Base-by-base conservation (phyloP, 92 coral and sea anemone genomes). In the Scolanthus callimorphus region DNA sequence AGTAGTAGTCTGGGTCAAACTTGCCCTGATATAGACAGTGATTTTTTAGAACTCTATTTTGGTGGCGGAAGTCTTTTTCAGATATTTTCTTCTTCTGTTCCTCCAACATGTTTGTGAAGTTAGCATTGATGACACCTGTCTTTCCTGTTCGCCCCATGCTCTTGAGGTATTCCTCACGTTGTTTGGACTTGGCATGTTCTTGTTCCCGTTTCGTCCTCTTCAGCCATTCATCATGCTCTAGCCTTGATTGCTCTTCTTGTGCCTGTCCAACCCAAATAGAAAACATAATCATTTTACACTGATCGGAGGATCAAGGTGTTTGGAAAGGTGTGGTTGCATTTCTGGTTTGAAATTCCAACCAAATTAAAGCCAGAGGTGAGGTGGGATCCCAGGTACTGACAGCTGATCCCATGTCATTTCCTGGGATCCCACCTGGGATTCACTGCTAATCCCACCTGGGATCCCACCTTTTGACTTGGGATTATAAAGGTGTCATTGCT, bases 71-170 rank as follows among this genome's bases (percentile, higher is more conserved):
- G 71, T 94, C 99, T 51, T 77, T 77, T 62, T 86, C 92, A 31
- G 88, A 82, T 34, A 85, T 74, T 19, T 58, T 66, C 15, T 66
- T 67, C 53, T 94, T 84, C 31, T 90, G 82, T 44, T 88, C 99
- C 47, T 76, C 73, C 3, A 85, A 78, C 99, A 94, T 94, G 55
- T 89, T 63, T 3, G 89, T 85, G 57, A 84, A 94, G 37, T 89
- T 84, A 20, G 84, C 81, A 77, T 71, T 83, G 29, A 77, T 65
- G 51, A 78, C 79, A 2, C 89, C 88, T 9, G 64, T 65, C 39
- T 74, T 76, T 31, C 79, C 85, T 17, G 84, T 76, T n/a, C 89
- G 70, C 1, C 96, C 99, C 99, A 94, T 94, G 49, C 91, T 77
- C 21, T 70, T 78, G 11, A 94, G 53, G 69, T 94, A 89, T 23